Evolutionary conservation across 2,888 invertebrate genomes (phyloP), one percentile per base, ranked within the genome.

Genomic region (Nephrotoma guestfalica): DNA sequence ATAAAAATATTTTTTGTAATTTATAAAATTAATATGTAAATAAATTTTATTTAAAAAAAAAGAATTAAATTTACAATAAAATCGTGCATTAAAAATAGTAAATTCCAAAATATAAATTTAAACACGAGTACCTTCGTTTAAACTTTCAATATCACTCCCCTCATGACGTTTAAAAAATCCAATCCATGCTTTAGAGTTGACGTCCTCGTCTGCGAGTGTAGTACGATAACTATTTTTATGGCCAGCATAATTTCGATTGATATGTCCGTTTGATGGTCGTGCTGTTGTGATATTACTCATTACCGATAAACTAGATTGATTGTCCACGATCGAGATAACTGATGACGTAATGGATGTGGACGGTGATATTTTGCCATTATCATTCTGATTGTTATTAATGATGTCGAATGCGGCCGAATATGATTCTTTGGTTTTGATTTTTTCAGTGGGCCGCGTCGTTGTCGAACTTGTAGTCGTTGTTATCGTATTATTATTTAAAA

Each of bases 151-250:
- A 40, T 87, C 87, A 57, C 88, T 88, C 11, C 87, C 88, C 30
- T 87, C 87, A 57, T 88, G 87, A 3, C 87, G 87, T 13, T 87
- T 87, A 83, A 88, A 88, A 86, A 88, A 88, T 45, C 88, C 88
- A 85, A 88, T 86, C 88, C 88, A 88, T 9, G 88, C 88, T 83
- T 88, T 88, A 1, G 88, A 86, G 86, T 88, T 87, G 6, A 86
- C 71, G 41, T 87, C 45, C 51, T 88, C 87, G 45, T 51, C 86
- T 18, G 86, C 87, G 51, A 88, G 86, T 6, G 88, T 87, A 9
- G 87, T 87, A 71, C 87, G 87, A 9, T 30, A 71, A 15, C n/a
- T 84, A 43, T n/a, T 18, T 30, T 7, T 45, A 41, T 84, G 47
- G 1, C 47, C 47, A 6, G 15, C 71, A n/a, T 4, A 15, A 71